A percentile compares a stretch with the other conserved stretches of the same genome.
phyloP scores from a whole-genome alignment of 2,797 vertebrate genomes.

The Sardinella longiceps region DNA sequence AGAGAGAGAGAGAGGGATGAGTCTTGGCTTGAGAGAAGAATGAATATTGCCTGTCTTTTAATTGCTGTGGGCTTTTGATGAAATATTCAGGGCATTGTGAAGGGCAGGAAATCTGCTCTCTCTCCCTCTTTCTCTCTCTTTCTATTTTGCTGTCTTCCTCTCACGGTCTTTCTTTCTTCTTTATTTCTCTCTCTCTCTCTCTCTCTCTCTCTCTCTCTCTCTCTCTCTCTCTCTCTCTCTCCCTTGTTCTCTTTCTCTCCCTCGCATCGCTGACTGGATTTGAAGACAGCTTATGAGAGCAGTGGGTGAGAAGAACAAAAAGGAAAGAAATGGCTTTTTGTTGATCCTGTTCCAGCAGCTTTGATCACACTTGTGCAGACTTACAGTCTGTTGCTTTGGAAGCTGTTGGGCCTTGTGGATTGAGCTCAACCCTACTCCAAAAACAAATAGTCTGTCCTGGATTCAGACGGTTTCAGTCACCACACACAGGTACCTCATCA shows the following conservation, averaged over 20 bases:
- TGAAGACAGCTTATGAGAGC: constrained; percentile 18
- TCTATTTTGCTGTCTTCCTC: background rate
- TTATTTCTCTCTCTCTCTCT: background rate
- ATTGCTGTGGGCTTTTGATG: constrained; percentile 23
- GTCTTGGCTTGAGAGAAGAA: constrained; percentile 16
- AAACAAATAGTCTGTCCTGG: background rate
- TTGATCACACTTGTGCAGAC: background rate
- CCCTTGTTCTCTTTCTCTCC: background rate
- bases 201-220: background rate
- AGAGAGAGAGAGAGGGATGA: background rate
- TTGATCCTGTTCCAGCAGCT: constrained; percentile 18
- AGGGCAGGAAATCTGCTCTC: background rate
- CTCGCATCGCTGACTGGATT: constrained; percentile 2
- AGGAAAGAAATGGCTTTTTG: background rate
- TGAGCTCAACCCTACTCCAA: background rate
- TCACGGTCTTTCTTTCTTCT: background rate
- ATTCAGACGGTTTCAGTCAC: background rate
- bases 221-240: background rate
- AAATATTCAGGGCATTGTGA: constrained; percentile 32
- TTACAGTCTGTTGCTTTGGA: constrained; percentile 21
- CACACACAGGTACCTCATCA: background rate
- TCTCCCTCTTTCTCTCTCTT: background rate
- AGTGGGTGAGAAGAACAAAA: constrained; percentile 3
- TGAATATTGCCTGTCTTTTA: constrained; percentile 17
- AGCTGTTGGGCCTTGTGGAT: background rate